Conservation (phyloP, 2,113 vertebrate genomes). For the Ahaetulla prasina region DNA sequence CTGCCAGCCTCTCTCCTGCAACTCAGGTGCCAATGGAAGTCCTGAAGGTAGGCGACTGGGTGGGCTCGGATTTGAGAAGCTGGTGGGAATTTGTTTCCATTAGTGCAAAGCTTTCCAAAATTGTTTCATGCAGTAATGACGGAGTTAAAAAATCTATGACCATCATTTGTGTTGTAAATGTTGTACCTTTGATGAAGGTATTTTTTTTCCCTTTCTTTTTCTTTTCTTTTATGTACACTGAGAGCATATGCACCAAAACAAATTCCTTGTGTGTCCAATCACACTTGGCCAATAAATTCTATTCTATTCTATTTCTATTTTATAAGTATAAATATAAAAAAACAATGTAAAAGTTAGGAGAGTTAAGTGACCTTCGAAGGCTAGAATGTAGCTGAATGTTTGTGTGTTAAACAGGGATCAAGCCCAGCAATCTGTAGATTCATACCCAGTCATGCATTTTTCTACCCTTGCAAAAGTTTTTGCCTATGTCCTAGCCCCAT, state of each 20-base stretch:
- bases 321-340: not conserved
- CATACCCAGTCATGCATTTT: not conserved
- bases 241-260: too few species aligned
- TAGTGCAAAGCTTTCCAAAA: not conserved
- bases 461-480: slow-evolving; percentile 22
- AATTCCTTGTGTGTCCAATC: too few species aligned
- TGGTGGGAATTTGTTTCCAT: not conserved
- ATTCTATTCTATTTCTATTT: too few species aligned
- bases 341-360: not conserved
- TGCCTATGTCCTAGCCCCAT: not conserved
- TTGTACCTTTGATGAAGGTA: too few species aligned
- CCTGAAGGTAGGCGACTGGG: slow-evolving; percentile 77
- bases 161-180: too few species aligned
- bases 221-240: too few species aligned
- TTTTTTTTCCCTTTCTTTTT: too few species aligned
- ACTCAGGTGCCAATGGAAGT: slow-evolving; percentile 91
- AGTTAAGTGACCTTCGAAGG: not conserved
- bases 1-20: slow-evolving; percentile 73
- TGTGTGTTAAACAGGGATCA: slow-evolving; percentile 34
- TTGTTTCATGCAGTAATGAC: not conserved
- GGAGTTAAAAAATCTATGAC: not conserved
- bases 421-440: slow-evolving; percentile 41
- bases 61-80: not conserved
- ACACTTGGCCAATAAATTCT: too few species aligned
- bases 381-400: slow-evolving; percentile 22